These are phyloP conservation scores for Piscicola geometra DNA, from an alignment of 2,888 invertebrate species.

Conservation along the genomic window DNA sequence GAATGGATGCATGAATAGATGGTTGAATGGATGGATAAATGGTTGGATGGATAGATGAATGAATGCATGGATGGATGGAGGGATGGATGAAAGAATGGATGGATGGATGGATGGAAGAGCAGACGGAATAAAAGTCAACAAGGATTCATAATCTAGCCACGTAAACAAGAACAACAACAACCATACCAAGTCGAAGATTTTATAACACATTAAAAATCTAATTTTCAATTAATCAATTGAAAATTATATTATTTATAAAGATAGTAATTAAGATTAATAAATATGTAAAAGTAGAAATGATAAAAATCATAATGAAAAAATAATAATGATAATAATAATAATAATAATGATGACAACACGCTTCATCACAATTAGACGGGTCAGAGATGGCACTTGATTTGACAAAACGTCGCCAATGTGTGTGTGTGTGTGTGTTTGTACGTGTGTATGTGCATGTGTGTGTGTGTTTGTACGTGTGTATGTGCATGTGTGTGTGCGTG, in stretches of 20 bases:
- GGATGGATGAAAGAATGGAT: not conserved
- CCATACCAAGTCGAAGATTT: not conserved
- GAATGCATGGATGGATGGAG: not conserved
- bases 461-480: not conserved
- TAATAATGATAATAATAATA: not conserved
- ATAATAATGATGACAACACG: too few species aligned
- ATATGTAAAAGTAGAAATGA: too few species aligned
- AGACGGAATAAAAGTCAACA: not conserved
- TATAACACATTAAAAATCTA: too few species aligned
- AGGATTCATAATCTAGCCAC: not conserved
- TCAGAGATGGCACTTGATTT: not conserved
- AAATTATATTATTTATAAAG: too few species aligned
- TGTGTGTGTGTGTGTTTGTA: too few species aligned
- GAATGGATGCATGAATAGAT: not conserved
- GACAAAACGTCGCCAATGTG: too few species aligned
- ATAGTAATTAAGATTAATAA: too few species aligned
- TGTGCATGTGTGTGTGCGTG: constrained; percentile 1
- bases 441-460: not conserved
- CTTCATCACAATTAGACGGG: too few species aligned
- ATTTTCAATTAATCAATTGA: too few species aligned
- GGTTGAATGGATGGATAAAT: not conserved
- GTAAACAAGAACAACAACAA: not conserved
- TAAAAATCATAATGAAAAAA: not conserved
- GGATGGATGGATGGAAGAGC: constrained; percentile 8
- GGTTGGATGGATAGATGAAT: not conserved